These are phyloP conservation scores for Euplagia quadripunctaria DNA, from an alignment of 2,888 invertebrate species.

Conservation along the genomic window DNA sequence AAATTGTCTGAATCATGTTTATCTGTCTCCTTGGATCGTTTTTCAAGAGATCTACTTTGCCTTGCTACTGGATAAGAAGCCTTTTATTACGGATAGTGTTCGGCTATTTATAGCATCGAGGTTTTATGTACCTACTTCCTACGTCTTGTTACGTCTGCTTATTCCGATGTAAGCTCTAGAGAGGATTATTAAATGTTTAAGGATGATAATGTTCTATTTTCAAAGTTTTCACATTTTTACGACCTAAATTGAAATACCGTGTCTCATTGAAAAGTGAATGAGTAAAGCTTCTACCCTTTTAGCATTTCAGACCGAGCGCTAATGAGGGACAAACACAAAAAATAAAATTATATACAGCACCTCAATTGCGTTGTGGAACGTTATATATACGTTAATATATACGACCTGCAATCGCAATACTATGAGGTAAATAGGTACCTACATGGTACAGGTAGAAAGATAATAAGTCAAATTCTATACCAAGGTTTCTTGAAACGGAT, in stretches of 20 bases:
- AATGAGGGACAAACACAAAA: background rate
- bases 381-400: background rate
- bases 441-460: background rate
- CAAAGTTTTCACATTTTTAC: background rate
- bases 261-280: no score
- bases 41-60: constrained; percentile 51
- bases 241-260: background rate
- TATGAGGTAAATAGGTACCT: background rate
- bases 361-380: background rate
- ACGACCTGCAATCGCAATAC: background rate
- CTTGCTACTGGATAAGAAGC: constrained; percentile 64
- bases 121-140: constrained; percentile 34
- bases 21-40: constrained; percentile 28
- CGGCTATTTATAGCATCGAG: constrained; percentile 57
- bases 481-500: background rate
- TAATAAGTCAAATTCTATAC: background rate
- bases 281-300: background rate
- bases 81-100: constrained; percentile 52
- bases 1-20: constrained; percentile 7
- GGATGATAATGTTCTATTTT: background rate
- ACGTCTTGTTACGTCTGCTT: constrained; percentile 5
- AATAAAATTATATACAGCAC: background rate
- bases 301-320: background rate
- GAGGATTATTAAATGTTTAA: constrained; percentile 3
- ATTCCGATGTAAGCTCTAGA: constrained; percentile 9